Evolutionary conservation across 2,888 invertebrate species (phyloP), one percentile per base, ranked within the genome.

Genomic region (Allygus modestus): DNA sequence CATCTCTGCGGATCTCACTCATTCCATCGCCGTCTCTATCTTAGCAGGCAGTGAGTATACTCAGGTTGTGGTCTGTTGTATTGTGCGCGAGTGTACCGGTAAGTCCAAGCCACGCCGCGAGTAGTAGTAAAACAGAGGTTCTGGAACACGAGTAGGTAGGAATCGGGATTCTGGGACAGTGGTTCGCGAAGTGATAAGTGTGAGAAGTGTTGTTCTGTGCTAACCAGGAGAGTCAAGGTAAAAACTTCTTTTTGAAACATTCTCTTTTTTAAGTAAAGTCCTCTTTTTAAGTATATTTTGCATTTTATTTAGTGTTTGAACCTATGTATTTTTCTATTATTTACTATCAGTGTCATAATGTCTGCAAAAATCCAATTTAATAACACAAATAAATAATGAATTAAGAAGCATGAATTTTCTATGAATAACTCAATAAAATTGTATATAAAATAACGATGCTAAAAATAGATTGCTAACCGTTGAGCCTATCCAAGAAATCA

Each of bases 1-100:
- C 93, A 93, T 92, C 92, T 93, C 92, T 92, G 93, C 93, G 93
- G 93, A 93, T 93, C 85, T 85, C 85, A 85, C 33, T 58, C 86
- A 86, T 86, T 86, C 86, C 86, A 85, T 84, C 86, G 85, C 85
- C 85, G 84, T 83, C 82, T 88, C 87, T 88, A 89, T 89, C 88
- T 77, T 17, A 20, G 31, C 28, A 33, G 79, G 79, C 79, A 79
- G 79, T 79, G 79, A 79, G 79, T 79, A 79, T 58, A 77, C 73
- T 0, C 31, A 33, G 33, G 2, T 17, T 23, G 23, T 23, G 15
- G 73, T 73, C n/a, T 73, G 46, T 15, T 15, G 17, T 46, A 43
- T 33, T 51, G 77, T 54, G 77, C 31, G 33, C 33, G 33, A 58
- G 58, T 58, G 75, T 77, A 46, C 75, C 28, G 58, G 79, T 79